Evolutionary conservation across 2,888 invertebrate genomes (phyloP).

Genomic region (Diplolepis rosae): DNA sequence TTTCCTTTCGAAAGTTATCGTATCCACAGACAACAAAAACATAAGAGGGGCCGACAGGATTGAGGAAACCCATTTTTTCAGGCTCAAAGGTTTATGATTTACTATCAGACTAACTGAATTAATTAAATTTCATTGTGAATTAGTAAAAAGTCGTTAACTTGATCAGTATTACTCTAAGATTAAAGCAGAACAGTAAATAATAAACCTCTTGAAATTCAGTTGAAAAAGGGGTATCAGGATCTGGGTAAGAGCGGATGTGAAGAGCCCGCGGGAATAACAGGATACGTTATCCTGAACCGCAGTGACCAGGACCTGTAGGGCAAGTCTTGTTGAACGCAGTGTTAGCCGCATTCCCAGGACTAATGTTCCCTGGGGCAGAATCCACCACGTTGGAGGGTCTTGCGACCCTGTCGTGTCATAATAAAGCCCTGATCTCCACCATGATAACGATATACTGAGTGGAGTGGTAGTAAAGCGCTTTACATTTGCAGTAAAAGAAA

Average conservation of each 20-base stretch:
- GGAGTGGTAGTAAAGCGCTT: constrained; percentile 59
- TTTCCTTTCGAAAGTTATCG: no score
- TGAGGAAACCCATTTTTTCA: no score
- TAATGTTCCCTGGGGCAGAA: constrained; percentile 65
- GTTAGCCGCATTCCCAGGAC: constrained; percentile 59
- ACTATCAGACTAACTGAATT: neutral
- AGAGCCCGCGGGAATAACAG: constrained; percentile 36
- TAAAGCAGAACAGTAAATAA: no score
- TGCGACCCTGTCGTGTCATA: constrained; percentile 54
- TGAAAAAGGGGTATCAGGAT: constrained; percentile 8
- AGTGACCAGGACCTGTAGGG: constrained; percentile 38
- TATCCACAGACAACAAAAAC: no score
- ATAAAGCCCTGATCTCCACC: constrained; percentile 64
- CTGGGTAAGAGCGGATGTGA: constrained; percentile 2
- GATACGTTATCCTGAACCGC: constrained; percentile 42
- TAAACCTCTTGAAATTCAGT: neutral
- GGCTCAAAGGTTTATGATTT: no score
- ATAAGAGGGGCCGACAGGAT: no score
- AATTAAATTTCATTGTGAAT: no score
- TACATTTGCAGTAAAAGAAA: constrained; percentile 64
- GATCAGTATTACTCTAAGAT: no score
- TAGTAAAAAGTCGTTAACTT: no score
- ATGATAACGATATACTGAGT: constrained; percentile 56
- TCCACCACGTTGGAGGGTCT: constrained; percentile 47
- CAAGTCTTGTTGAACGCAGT: constrained; percentile 18